Conservation (phyloP, 2,888 invertebrate genomes). For the Ctena decussata region DNA sequence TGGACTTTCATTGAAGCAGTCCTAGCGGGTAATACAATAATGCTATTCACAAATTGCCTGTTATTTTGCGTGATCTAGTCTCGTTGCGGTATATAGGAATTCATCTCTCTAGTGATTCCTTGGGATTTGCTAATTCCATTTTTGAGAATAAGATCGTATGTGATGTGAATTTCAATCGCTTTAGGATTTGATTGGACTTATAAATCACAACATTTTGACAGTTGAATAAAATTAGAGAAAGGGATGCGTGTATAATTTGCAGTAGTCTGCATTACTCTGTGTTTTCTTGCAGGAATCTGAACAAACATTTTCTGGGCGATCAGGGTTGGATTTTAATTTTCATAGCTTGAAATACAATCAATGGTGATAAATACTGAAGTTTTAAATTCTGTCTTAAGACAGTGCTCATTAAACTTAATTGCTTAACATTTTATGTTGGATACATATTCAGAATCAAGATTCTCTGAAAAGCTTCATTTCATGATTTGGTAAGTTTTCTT, state of each 20-base stretch:
- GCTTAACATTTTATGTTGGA: too few species aligned
- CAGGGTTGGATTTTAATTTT: too few species aligned
- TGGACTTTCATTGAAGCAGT: not conserved
- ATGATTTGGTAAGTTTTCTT: too few species aligned
- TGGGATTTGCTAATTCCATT: not conserved
- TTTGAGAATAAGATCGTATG: slow-evolving; percentile 2
- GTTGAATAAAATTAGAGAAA: not conserved
- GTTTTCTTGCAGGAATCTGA: not conserved
- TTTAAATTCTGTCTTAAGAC: too few species aligned
- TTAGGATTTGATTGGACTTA: slow-evolving; percentile 14
- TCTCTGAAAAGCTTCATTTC: too few species aligned
- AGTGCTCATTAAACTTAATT: too few species aligned
- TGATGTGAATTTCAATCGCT: slow-evolving; percentile 7
- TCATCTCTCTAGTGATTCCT: not conserved
- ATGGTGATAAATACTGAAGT: too few species aligned
- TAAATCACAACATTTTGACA: slow-evolving; percentile 14
- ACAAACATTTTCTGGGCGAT: too few species aligned
- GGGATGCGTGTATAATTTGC: slow-evolving; percentile 1
- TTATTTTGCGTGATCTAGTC: not conserved
- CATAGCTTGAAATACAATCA: too few species aligned
- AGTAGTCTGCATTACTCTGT: not conserved
- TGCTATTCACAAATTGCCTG: slow-evolving; percentile 9
- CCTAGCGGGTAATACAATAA: slow-evolving; percentile 8
- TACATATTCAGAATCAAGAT: too few species aligned
- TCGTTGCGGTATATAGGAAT: not conserved